Conservation (phyloP, 2,888 invertebrate species). For the Cephus pygmeus region DNA sequence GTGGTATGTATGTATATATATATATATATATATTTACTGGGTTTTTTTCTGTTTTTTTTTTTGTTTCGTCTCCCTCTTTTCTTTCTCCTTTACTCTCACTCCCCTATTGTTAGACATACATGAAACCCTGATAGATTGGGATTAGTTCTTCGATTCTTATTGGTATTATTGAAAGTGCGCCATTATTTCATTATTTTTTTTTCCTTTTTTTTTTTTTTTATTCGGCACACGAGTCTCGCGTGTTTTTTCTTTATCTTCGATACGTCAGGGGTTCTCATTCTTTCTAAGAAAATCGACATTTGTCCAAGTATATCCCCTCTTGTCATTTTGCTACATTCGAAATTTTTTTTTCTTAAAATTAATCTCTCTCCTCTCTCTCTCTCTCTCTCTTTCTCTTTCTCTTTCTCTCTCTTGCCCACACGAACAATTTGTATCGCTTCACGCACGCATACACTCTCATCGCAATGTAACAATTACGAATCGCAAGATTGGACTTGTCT, state of each 20-base stretch:
- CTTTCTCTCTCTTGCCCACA: not conserved
- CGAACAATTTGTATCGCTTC: not conserved
- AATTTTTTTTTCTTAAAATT: not conserved
- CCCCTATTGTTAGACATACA: slow-evolving; percentile 53
- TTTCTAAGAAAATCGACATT: not conserved
- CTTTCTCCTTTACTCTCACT: slow-evolving; percentile 32
- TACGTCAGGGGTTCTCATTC: not conserved
- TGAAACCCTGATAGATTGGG: slow-evolving; percentile 62
- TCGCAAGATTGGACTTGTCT: not conserved
- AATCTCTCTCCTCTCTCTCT: not conserved
- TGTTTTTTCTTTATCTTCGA: not conserved
- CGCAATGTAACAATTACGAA: not conserved
- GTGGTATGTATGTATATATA: slow-evolving; percentile 39
- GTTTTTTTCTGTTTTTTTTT: not conserved
- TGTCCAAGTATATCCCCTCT: not conserved
- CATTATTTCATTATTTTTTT: not conserved
- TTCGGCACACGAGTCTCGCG: not conserved
- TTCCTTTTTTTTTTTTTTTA: not conserved
- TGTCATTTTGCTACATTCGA: not conserved
- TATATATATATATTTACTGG: slow-evolving; percentile 22
- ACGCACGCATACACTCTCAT: not conserved
- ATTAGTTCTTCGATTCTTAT: slow-evolving; percentile 33
- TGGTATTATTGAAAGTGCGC: not conserved
- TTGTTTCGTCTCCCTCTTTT: too few species aligned
- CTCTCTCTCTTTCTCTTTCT: too few species aligned